These are phyloP conservation scores for Brachypteracias leptosomus DNA, from an alignment of 2,113 vertebrate genomes.

Conservation along the genomic window DNA sequence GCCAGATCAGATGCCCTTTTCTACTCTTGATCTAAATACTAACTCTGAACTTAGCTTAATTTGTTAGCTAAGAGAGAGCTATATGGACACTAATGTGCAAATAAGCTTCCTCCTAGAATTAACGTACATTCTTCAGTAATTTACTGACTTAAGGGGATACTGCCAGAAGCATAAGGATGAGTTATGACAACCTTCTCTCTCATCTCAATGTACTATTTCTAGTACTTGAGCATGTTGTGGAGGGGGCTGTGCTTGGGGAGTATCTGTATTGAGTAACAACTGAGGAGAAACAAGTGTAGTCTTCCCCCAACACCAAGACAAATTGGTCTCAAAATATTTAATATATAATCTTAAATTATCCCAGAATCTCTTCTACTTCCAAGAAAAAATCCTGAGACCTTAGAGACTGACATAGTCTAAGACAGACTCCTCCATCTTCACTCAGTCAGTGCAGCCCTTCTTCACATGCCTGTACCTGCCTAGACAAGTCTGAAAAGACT, in stretches of 20 bases:
- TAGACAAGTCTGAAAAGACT: not conserved
- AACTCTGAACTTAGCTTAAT: not conserved
- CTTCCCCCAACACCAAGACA: not conserved
- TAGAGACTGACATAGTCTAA: not conserved
- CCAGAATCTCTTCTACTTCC: not conserved
- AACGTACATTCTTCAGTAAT: not conserved
- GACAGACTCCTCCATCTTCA: not conserved
- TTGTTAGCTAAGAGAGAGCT: not conserved
- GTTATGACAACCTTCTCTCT: not conserved
- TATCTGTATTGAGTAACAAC: not conserved
- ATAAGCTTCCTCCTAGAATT: not conserved
- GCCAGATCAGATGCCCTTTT: not conserved
- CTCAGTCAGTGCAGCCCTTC: not conserved
- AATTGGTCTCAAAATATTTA: not conserved
- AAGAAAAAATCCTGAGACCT: fast-evolving
- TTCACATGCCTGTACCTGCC: not conserved
- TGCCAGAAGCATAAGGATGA: not conserved
- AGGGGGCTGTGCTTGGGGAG: not conserved
- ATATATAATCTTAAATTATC: not conserved
- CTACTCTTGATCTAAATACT: not conserved
- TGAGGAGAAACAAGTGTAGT: not conserved
- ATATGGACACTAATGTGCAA: not conserved
- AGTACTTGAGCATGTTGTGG: not conserved
- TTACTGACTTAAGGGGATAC: not conserved
- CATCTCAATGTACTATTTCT: not conserved